phyloP scores from a whole-genome alignment of 1,140 invertebrate species.

The Brachionus paranguensis region DNA sequence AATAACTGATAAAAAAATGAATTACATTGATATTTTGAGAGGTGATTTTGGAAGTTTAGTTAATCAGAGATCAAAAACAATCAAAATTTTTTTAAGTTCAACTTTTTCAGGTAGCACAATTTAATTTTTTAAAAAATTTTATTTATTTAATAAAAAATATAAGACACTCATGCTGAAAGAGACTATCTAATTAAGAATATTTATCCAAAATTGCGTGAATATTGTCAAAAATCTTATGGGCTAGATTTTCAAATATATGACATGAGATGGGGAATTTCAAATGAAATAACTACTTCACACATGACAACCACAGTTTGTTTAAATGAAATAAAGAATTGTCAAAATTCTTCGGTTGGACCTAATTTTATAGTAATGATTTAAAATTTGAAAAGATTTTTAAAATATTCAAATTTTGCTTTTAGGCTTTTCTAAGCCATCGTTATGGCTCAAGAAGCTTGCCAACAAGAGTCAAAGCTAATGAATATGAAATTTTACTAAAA shows the following conservation, averaged over 20 bases:
- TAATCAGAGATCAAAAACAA: neutral
- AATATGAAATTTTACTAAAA: neutral
- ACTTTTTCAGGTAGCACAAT: slow-evolving; percentile 5
- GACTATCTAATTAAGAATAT: slow-evolving; percentile 46
- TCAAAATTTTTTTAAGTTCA: slow-evolving; percentile 31
- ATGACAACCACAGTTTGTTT: slow-evolving; percentile 17
- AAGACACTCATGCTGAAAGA: slow-evolving; percentile 30
- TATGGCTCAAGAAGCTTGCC: slow-evolving; percentile 62
- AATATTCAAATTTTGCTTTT: neutral
- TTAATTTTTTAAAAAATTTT: neutral
- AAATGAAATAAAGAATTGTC: slow-evolving; percentile 40
- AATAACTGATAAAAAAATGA: neutral
- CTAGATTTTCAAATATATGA: slow-evolving; percentile 50
- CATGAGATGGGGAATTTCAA: slow-evolving; percentile 42
- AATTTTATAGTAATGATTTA: slow-evolving; percentile 36
- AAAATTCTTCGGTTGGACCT: slow-evolving; percentile 34
- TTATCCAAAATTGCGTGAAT: slow-evolving; percentile 48
- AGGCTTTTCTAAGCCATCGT: slow-evolving; percentile 36
- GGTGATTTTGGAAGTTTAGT: neutral
- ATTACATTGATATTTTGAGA: neutral
- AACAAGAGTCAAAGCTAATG: neutral
- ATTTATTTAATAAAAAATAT: too few relatives aligned
- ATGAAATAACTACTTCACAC: slow-evolving; percentile 41
- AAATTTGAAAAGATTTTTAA: neutral
- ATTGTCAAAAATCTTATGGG: slow-evolving; percentile 46